Percentiles rank a stretch among this genome's conserved stretches.
Conservation (phyloP, 2,113 vertebrate species). For the Xiphias gladius region DNA sequence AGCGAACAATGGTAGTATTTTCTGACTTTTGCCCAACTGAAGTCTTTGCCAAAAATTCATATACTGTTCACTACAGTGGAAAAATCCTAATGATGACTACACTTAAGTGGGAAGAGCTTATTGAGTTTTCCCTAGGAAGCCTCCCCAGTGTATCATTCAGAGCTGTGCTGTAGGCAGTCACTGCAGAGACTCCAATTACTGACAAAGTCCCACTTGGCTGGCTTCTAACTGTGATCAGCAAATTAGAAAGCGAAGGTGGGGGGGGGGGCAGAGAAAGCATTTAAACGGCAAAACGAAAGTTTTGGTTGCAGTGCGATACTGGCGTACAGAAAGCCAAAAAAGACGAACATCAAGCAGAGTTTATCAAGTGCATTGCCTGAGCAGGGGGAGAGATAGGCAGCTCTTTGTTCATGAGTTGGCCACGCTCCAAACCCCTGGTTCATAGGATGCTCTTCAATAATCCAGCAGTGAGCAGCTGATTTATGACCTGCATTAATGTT, state of each 20-base stretch:
- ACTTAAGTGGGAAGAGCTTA: slow-evolving; percentile 80
- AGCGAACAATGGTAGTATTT: slow-evolving; percentile 39
- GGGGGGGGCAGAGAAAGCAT: slow-evolving; percentile 40
- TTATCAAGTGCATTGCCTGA: slow-evolving; percentile 67
- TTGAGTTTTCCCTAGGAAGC: slow-evolving; percentile 76
- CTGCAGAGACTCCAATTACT: slow-evolving; percentile 84
- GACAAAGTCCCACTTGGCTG: slow-evolving; percentile 79
- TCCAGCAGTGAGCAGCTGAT: slow-evolving; percentile 79
- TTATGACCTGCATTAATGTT: slow-evolving; percentile 79
- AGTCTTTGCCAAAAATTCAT: slow-evolving; percentile 64
- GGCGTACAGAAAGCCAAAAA: slow-evolving; percentile 50
- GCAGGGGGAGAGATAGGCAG: slow-evolving; percentile 59
- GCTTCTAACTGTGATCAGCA: slow-evolving; percentile 80
- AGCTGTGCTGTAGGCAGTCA: slow-evolving; percentile 77
- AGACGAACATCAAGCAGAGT: slow-evolving; percentile 63
- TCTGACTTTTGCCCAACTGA: slow-evolving; percentile 33
- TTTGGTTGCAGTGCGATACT: slow-evolving; percentile 53
- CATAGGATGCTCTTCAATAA: slow-evolving; percentile 75
- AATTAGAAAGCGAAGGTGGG: slow-evolving; percentile 72
- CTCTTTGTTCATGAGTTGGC: slow-evolving; percentile 77
- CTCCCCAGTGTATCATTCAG: slow-evolving; percentile 77
- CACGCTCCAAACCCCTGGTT: slow-evolving; percentile 67
- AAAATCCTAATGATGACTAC: slow-evolving; percentile 77
- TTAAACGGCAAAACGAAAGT: slow-evolving; percentile 55
- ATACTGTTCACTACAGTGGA: slow-evolving; percentile 74